phyloP scores from a whole-genome alignment of 2,888 invertebrate species.

The Serrognathus titanus region DNA sequence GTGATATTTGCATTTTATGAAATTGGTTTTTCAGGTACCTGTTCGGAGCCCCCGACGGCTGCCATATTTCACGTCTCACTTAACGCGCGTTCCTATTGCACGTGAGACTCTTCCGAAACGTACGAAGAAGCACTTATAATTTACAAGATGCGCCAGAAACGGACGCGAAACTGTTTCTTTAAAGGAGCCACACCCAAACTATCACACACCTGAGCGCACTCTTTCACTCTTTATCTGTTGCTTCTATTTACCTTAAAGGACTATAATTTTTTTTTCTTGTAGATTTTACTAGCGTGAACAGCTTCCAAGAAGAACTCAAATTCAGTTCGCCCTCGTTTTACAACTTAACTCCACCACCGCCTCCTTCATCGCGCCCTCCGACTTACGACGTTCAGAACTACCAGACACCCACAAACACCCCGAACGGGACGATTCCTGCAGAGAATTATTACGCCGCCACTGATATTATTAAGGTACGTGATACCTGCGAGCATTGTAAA shows the following conservation, averaged over 20 bases:
- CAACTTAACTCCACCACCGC: slow-evolving; percentile 52
- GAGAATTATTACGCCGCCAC: slow-evolving; percentile 77
- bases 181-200: neutral
- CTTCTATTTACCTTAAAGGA: too few relatives aligned
- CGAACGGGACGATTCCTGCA: slow-evolving; percentile 39
- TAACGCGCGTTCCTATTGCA: slow-evolving; percentile 15
- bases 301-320: slow-evolving; percentile 55
- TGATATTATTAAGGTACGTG: slow-evolving; percentile 66
- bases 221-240: neutral
- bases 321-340: slow-evolving; percentile 55
- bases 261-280: slow-evolving; percentile 31
- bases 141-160: neutral
- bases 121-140: slow-evolving; percentile 18
- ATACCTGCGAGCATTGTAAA: neutral
- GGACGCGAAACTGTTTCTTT: neutral
- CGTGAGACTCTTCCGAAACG: slow-evolving; percentile 11
- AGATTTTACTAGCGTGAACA: slow-evolving; percentile 58
- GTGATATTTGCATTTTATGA: slow-evolving; percentile 3
- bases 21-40: slow-evolving; percentile 3
- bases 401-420: slow-evolving; percentile 40
- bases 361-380: slow-evolving; percentile 50
- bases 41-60: slow-evolving; percentile 3
- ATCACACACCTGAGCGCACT: neutral
- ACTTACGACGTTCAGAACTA: slow-evolving; percentile 50
- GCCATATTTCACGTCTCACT: slow-evolving; percentile 15